Base-by-base conservation (phyloP, 2,888 invertebrate species). In the Tricholauxania praeusta region DNA sequence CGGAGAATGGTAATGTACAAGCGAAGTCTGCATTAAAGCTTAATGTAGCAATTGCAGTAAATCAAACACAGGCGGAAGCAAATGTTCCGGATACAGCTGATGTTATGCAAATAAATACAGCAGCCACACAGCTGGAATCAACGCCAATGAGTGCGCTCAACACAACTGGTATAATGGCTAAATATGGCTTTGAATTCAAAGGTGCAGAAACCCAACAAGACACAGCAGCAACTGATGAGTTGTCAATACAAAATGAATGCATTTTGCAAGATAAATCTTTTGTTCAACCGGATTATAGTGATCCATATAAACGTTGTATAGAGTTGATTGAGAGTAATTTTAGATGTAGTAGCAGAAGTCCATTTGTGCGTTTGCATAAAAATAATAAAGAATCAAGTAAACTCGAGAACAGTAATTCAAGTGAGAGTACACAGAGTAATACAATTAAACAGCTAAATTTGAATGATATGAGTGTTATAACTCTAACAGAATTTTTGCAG, bases 401-500 rank as follows among this genome's bases (percentile, higher is more conserved):
- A 2, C 0, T 65, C 12, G 15, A 66, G 49, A 12, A n/a, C 12
- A 32, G 55, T 17, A 60, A 69, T 49, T 76, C 74, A n/a, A 59
- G 49, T 32, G 71, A 71, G 17, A 68, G 47, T 12, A 10, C 66
- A n/a, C 53, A 10, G 2, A 39, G 10, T 39, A 57, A 57, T 48
- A 75, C 75, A 64, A 48, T 77, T 64, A 78, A 77, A 70, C 74
- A 77, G 39, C 75, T 66, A 39, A 76, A 76, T 62, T 74, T 80
- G n/a, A 81, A 80, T 62, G 79, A 79, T 59, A 78, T 82, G 62
- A 82, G 80, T 74, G 80, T 80, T 0, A 80, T 82, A 53, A 83
- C 83, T 5, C 79, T 91, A 22, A 89, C 91, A 0, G 90, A 91
- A 39, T 92, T 91, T 76, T 83, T 93, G 8, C 91, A 92, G 80